Conservation (phyloP, 2,113 vertebrate species). For the Trinectes maculatus region DNA sequence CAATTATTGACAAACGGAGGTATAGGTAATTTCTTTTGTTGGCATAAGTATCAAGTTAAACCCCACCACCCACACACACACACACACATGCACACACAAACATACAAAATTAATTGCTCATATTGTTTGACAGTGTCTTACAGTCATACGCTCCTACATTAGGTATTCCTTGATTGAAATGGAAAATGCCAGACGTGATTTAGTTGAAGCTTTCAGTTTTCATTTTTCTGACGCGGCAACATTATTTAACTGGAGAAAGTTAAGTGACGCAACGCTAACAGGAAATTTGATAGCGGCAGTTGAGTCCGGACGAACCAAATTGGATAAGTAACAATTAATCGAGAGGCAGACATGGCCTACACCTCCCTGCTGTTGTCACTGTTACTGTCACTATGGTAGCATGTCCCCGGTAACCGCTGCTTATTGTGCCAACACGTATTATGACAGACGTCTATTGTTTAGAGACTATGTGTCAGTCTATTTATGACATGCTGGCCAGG, state of each 20-base stretch:
- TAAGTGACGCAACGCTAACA: conserved; percentile 28
- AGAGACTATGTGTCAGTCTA: conserved; percentile 33
- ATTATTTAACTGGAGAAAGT: conserved; percentile 13
- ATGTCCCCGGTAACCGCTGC: not conserved
- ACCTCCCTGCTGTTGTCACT: conserved; percentile 32
- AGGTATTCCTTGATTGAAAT: conserved; percentile 23
- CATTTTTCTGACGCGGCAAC: conserved; percentile 16
- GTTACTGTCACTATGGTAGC: not conserved
- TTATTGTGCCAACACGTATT: not conserved
- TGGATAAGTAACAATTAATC: conserved; percentile 33
- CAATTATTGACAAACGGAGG: conserved; percentile 23
- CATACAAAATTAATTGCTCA: too few species aligned
- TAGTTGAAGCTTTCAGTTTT: conserved; percentile 32
- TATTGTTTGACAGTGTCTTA: conserved; percentile 23
- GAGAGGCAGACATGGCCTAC: not conserved
- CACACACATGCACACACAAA: too few species aligned
- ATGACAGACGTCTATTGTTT: conserved; percentile 50
- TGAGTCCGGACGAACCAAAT: conserved; percentile 15
- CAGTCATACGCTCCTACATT: conserved; percentile 7
- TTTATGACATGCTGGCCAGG: conserved; percentile 30
- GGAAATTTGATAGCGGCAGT: conserved; percentile 26
- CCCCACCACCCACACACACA: too few species aligned
- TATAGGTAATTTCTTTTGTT: conserved; percentile 36
- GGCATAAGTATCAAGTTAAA: conserved; percentile 8
- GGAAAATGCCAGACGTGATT: conserved; percentile 36